Evolutionary conservation across 2,888 invertebrate genomes (phyloP).

Genomic region (Harpalus rubripes): DNA sequence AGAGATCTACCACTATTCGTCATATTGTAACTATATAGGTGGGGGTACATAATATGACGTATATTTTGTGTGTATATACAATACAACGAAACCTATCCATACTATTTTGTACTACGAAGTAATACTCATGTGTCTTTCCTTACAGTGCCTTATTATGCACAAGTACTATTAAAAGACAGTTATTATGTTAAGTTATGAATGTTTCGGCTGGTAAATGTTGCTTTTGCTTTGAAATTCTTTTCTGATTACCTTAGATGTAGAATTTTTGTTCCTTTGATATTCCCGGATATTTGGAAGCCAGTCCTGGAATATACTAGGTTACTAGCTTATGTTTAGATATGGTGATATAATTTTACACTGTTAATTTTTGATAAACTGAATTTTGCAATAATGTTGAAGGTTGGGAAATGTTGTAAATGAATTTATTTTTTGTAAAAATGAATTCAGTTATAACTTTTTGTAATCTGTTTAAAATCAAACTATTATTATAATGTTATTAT

Average conservation of each 20-base stretch:
- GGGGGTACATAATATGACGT: slow-evolving; percentile 32
- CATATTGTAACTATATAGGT: slow-evolving; percentile 17
- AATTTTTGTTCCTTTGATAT: slow-evolving; percentile 36
- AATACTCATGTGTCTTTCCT: slow-evolving; percentile 44
- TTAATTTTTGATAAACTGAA: slow-evolving; percentile 52
- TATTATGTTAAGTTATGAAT: slow-evolving; percentile 2
- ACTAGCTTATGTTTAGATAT: slow-evolving; percentile 33
- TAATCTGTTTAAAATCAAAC: slow-evolving; percentile 55
- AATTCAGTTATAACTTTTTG: not conserved
- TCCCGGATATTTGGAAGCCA: slow-evolving; percentile 41
- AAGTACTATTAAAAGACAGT: slow-evolving; percentile 40
- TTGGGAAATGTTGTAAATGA: not conserved
- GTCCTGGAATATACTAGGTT: slow-evolving; percentile 58
- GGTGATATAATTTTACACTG: slow-evolving; percentile 58
- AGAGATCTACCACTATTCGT: slow-evolving; percentile 8
- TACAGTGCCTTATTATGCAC: slow-evolving; percentile 14
- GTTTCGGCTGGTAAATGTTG: not conserved
- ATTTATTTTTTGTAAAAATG: not conserved
- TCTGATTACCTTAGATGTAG: slow-evolving; percentile 52
- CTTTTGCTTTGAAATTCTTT: slow-evolving; percentile 19
- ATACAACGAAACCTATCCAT: slow-evolving; percentile 42
- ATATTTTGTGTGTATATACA: slow-evolving; percentile 31
- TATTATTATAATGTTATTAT: slow-evolving; percentile 63
- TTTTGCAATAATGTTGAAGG: slow-evolving; percentile 23
- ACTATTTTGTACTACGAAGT: slow-evolving; percentile 28